Conservation (phyloP, 2,888 invertebrate genomes). For the Caenorhabditis sp. region DNA sequence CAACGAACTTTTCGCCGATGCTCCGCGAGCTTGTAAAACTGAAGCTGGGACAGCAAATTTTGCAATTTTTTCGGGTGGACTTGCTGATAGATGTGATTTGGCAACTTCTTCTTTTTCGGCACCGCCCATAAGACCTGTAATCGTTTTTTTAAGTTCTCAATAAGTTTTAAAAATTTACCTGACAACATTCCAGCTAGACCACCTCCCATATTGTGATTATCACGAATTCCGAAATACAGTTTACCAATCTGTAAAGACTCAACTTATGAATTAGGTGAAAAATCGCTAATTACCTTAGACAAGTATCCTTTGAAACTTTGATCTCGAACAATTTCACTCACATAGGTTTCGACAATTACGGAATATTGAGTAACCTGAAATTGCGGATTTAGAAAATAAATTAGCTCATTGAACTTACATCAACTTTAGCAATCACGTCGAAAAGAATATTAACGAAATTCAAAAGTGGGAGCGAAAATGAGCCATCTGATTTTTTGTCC, state of each 20-base stretch:
- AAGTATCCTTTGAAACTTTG: conserved; percentile 21
- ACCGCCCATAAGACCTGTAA: conserved; percentile 20
- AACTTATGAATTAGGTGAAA: too few relatives aligned
- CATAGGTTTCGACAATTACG: conserved; percentile 15
- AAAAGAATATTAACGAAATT: conserved; percentile 28
- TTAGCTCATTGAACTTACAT: conserved; percentile 16
- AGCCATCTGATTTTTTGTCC: background rate
- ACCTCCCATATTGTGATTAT: conserved; percentile 7
- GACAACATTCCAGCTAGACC: conserved; percentile 21
- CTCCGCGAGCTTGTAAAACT: background rate
- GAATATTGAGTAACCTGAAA: conserved; percentile 17
- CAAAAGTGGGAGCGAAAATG: conserved; percentile 17
- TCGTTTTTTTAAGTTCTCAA: too few relatives aligned
- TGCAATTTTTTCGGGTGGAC: background rate
- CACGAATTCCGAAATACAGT: conserved; percentile 27
- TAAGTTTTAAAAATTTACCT: too few relatives aligned
- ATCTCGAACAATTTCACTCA: conserved; percentile 9
- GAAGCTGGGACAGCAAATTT: background rate
- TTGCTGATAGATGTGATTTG: conserved; percentile 20
- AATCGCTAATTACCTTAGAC: background rate
- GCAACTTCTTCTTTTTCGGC: conserved; percentile 21
- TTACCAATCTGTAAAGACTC: conserved; percentile 15
- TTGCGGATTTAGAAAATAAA: background rate
- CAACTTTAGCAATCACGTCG: conserved; percentile 18
- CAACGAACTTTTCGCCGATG: too few relatives aligned